These are phyloP conservation scores for Chelonus formosanus DNA, from an alignment of 2,888 invertebrate species.

Conservation along the genomic window DNA sequence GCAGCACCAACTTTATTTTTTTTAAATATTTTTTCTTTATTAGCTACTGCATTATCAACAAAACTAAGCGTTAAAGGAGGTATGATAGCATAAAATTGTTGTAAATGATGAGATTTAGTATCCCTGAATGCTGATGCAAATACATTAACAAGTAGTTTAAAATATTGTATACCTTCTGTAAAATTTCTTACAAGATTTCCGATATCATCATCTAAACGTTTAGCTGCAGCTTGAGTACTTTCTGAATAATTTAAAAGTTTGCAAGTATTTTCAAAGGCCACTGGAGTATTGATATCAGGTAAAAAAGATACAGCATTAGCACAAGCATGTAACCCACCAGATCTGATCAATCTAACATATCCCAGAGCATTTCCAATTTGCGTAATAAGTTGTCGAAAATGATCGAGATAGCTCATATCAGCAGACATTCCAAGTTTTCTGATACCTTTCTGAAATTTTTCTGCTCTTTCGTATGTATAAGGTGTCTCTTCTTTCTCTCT, in stretches of 20 bases:
- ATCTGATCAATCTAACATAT: conserved; percentile 91
- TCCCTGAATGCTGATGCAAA: conserved; percentile 90
- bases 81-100: conserved; percentile 91
- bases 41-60: conserved; percentile 89
- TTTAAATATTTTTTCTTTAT: conserved; percentile 92
- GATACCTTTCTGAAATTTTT: conserved; percentile 92
- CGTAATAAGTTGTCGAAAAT: conserved; percentile 90
- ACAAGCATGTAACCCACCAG: conserved; percentile 92
- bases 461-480: conserved; percentile 89
- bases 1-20: conserved; percentile 87
- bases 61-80: conserved; percentile 95
- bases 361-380: conserved; percentile 97
- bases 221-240: conserved; percentile 73
- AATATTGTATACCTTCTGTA: conserved; percentile 88
- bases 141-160: conserved; percentile 88
- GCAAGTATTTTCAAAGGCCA: conserved; percentile 73
- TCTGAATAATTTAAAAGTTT: conserved; percentile 70
- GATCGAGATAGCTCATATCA: conserved; percentile 88
- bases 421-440: conserved; percentile 83
- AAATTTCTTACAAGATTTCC: conserved; percentile 83
- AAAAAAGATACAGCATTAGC: conserved; percentile 91
- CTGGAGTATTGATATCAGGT: conserved; percentile 76
- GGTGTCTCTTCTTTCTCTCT: conserved; percentile 78
- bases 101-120: conserved; percentile 83
- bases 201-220: conserved; percentile 81